Evolutionary conservation across 1,140 invertebrate genomes (phyloP).

Genomic region (Procambarus clarkii): DNA sequence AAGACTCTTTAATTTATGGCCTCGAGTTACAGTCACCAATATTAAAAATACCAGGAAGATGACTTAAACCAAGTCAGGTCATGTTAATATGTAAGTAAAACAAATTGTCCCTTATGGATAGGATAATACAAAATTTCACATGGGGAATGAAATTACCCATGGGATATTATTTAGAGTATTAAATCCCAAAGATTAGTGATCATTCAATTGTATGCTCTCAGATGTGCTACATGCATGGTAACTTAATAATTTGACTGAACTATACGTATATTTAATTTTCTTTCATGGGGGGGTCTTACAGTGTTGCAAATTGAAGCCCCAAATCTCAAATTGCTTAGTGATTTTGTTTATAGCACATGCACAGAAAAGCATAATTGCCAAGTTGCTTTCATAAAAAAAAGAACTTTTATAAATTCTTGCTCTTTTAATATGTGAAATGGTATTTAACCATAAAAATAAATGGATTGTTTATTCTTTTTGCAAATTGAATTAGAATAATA

Average conservation of each 20-base stretch:
- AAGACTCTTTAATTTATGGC: constrained; percentile 42
- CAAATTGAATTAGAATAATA: background rate
- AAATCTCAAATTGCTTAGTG: background rate
- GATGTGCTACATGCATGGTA: background rate
- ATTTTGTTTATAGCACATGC: background rate
- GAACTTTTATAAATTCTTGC: background rate
- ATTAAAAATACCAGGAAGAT: background rate
- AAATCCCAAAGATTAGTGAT: background rate
- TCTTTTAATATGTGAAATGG: background rate
- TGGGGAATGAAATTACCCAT: background rate
- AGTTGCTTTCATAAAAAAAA: background rate
- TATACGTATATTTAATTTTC: background rate
- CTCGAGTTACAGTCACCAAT: constrained; percentile 35
- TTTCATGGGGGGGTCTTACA: background rate
- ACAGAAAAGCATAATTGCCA: background rate
- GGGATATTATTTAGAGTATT: background rate
- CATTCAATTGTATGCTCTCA: background rate
- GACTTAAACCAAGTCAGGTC: background rate
- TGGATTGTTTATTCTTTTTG: background rate
- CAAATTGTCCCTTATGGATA: background rate
- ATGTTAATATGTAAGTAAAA: background rate
- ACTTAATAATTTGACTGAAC: background rate
- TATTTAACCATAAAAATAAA: background rate
- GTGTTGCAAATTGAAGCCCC: background rate
- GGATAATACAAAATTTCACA: background rate